These are phyloP conservation scores for Drosophila greeni DNA, from an alignment of 2,888 invertebrate genomes.

Conservation along the genomic window DNA sequence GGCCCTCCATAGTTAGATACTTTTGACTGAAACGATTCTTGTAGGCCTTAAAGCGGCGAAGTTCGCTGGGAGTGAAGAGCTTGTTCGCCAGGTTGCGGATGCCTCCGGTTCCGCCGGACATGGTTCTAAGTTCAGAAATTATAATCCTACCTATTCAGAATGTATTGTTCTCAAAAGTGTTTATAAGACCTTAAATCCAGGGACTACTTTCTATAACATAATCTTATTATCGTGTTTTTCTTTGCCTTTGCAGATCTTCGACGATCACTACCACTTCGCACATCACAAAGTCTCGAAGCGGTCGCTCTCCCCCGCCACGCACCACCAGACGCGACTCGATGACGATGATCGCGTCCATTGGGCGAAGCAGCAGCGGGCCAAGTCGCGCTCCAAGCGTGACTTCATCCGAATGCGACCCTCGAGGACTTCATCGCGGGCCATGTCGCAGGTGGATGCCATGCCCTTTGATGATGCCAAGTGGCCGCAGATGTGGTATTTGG, in stretches of 20 bases:
- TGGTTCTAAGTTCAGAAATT: background rate
- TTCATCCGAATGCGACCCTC: slow-evolving; percentile 81
- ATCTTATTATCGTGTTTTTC: no score
- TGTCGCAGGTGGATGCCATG: slow-evolving; percentile 72
- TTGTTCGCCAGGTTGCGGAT: slow-evolving; percentile 53
- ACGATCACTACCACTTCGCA: slow-evolving; percentile 91
- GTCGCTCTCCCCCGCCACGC: slow-evolving; percentile 85
- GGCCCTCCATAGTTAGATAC: slow-evolving; percentile 32
- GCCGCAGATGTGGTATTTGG: slow-evolving; percentile 98
- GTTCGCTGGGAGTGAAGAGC: slow-evolving; percentile 56
- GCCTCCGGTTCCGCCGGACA: slow-evolving; percentile 39
- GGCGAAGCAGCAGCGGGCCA: slow-evolving; percentile 89
- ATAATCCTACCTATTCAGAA: background rate
- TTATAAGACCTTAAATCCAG: background rate
- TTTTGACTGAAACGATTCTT: slow-evolving; percentile 36
- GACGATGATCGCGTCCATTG: slow-evolving; percentile 88
- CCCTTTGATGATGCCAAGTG: slow-evolving; percentile 92
- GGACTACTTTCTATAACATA: background rate
- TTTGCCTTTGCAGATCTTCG: slow-evolving; percentile 86
- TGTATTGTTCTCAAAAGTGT: background rate
- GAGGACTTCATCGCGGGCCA: slow-evolving; percentile 70
- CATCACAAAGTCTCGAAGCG: slow-evolving; percentile 89
- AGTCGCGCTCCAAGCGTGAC: slow-evolving; percentile 90
- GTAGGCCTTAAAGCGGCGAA: slow-evolving; percentile 49
- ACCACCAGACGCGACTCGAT: slow-evolving; percentile 85